Base-by-base conservation (phyloP, 2,113 vertebrate genomes). In the Ictidomys tridecemlineatus region DNA sequence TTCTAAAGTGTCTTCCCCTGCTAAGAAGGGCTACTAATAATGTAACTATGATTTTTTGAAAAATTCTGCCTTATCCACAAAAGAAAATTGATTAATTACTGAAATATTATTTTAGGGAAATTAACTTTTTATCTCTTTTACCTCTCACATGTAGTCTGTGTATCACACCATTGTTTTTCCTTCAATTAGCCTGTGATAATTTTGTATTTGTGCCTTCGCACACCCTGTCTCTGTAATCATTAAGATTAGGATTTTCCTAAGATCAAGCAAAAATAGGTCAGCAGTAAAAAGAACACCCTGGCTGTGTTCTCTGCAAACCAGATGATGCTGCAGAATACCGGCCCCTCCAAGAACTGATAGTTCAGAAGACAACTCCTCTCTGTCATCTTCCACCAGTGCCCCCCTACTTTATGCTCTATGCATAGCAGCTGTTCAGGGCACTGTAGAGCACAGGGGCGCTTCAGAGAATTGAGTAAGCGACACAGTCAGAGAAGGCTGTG, bases 201-300 rank as follows among this genome's bases (percentile, higher is more conserved):
- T 90, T 78, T 86, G 79, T 69, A 61, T 87, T 77, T 93, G 72
- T 48, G 18, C 30, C 85, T 34, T 93, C 93, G 89, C 28, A 42
- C 13, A 39, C 30, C 14, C 61, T 85, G 22, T 94, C 48, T 93
- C 63, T 92, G 70, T 76, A 56, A 74, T 91, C 78, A 67, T 58
- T 92, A 80, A 93, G 92, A 82, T 67, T 58, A 30, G 78, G 65
- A 72, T 85, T 96, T 96, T 95, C 95, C 93, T 94, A 84, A 90
- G 77, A 93, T 91, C 89, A 90, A 61, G 72, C 42, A 94, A 87
- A 91, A 97, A 24, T 84, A 95, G 80, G 76, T 94, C 74, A 96
- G 37, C 4, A 67, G 73, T n/a, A 53, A 94, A 97, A 96, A 74
- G 85, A 96, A 86, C 65, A 69, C 56, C 37, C 70, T 83, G 39